Percentiles rank a stretch among this genome's conserved stretches.
Conservation (phyloP, 2,797 vertebrate genomes). For the Bothrops alternatus region DNA sequence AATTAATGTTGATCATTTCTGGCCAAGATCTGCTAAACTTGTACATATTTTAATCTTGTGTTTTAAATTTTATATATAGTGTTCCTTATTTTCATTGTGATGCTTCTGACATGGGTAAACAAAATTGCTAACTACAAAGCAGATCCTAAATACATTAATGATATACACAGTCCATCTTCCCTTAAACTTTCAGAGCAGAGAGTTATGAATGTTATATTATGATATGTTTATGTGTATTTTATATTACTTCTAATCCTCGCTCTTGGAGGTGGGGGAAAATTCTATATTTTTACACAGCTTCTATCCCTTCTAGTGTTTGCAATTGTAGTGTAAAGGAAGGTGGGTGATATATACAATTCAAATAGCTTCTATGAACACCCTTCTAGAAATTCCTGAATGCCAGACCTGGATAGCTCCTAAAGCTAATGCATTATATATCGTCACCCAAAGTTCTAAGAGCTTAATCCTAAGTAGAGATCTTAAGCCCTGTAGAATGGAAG, state of each 20-base stretch:
- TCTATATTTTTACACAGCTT: background rate
- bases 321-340: background rate
- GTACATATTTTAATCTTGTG: background rate
- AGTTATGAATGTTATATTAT: background rate
- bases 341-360: background rate
- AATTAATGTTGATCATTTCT: too few relatives aligned
- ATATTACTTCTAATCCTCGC: background rate
- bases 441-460: background rate
- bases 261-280: background rate
- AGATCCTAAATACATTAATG: background rate
- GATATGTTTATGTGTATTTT: background rate
- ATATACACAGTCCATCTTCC: background rate
- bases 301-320: background rate
- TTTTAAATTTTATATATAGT: background rate
- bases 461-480: background rate
- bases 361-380: background rate
- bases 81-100: background rate
- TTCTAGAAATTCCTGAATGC: background rate
- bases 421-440: background rate
- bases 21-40: too few relatives aligned
- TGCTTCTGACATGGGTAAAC: background rate
- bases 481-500: background rate
- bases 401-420: background rate
- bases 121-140: background rate
- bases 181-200: background rate